phyloP scores from a whole-genome alignment of 2,113 vertebrate genomes.

The Columbina picui region DNA sequence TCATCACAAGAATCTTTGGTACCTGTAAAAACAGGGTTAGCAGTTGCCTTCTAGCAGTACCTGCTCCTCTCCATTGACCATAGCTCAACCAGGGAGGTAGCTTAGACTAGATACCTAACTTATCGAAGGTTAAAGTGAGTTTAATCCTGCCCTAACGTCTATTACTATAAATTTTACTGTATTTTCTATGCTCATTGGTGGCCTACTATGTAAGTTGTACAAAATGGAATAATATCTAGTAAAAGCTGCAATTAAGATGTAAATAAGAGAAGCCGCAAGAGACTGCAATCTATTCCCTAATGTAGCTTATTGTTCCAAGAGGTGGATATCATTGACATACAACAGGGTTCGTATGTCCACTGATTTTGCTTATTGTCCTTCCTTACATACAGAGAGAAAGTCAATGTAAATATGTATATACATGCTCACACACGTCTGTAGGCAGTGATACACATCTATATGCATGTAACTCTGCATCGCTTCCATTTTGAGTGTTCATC shows the following conservation, averaged over 20 bases:
- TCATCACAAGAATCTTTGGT: not conserved
- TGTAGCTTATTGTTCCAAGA: not conserved
- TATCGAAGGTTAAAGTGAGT: not conserved
- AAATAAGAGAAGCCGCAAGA: not conserved
- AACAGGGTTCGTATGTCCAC: not conserved
- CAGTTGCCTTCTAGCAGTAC: not conserved
- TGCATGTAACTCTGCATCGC: not conserved
- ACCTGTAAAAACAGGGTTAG: not conserved
- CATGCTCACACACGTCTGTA: not conserved
- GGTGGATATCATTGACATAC: not conserved
- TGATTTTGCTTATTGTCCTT: not conserved
- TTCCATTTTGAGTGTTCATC: not conserved
- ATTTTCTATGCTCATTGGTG: not conserved
- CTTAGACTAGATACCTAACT: not conserved
- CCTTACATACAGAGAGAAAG: not conserved
- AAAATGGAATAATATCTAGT: not conserved
- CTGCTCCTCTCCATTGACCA: not conserved
- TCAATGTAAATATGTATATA: not conserved
- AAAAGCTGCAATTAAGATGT: not conserved
- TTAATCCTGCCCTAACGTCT: not conserved
- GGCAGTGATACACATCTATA: not conserved
- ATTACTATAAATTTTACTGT: not conserved
- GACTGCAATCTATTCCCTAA: not conserved
- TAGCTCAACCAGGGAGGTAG: not conserved
- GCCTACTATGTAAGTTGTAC: not conserved